Percentiles rank a stretch among this genome's conserved stretches.
These are phyloP conservation scores for Callopanchax toddi DNA, from an alignment of 2,113 vertebrate genomes.

Conservation along the genomic window DNA sequence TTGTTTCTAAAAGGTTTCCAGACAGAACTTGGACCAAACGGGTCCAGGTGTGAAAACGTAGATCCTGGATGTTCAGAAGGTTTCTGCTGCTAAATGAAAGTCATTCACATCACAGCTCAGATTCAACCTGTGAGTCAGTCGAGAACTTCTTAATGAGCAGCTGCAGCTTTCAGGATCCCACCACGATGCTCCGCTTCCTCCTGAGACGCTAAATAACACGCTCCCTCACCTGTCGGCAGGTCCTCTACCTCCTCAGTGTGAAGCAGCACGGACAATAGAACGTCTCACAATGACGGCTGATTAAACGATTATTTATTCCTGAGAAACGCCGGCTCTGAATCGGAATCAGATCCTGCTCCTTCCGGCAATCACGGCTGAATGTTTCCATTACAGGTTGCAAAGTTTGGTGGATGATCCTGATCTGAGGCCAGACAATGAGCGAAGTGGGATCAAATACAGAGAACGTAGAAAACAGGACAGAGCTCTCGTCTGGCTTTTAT, in stretches of 20 bases:
- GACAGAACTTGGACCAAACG: no score
- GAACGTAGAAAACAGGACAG: neutral
- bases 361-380: slow-evolving; percentile 44
- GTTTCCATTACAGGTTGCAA: slow-evolving; percentile 45
- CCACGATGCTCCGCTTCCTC: no score
- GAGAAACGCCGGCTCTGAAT: slow-evolving; percentile 43
- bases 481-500: no score
- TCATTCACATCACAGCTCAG: slow-evolving; percentile 15
- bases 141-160: slow-evolving; percentile 7
- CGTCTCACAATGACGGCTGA: slow-evolving; percentile 59
- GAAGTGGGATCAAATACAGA: neutral
- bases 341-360: slow-evolving; percentile 24
- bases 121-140: slow-evolving; percentile 5
- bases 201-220: slow-evolving; percentile 30
- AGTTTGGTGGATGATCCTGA: slow-evolving; percentile 6
- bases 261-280: slow-evolving; percentile 24
- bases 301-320: slow-evolving; percentile 53
- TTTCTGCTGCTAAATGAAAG: neutral
- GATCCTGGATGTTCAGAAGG: neutral
- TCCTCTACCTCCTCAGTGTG: slow-evolving; percentile 34
- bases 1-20: no score
- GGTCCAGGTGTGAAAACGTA: neutral
- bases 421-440: slow-evolving; percentile 22
- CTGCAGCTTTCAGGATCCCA: neutral
- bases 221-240: slow-evolving; percentile 30